phyloP scores from a whole-genome alignment of 2,113 vertebrate species.

The Pterocles burchelli region DNA sequence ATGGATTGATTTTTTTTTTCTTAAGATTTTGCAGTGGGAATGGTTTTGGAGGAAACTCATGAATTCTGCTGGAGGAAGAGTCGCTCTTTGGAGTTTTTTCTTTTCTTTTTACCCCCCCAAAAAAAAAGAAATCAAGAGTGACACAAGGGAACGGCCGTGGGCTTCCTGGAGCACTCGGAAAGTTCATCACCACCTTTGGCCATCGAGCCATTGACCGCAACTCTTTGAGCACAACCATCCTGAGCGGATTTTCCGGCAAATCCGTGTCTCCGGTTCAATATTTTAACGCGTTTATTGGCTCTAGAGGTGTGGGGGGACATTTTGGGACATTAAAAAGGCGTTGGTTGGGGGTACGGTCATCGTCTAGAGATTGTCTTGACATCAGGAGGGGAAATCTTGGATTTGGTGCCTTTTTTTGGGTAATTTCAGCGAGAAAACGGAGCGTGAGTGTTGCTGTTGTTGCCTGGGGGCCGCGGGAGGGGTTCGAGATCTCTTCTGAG shows the following conservation, averaged over 20 bases:
- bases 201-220: too few species aligned
- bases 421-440: accelerated
- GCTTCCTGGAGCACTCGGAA: too few species aligned
- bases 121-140: too few species aligned
- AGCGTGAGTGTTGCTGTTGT: accelerated
- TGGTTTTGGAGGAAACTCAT: background rate
- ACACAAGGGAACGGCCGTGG: too few species aligned
- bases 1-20: background rate
- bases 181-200: too few species aligned
- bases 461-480: accelerated
- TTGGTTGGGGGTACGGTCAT: accelerated
- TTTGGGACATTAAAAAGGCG: too few species aligned
- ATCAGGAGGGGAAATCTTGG: accelerated
- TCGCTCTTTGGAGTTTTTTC: background rate
- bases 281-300: background rate
- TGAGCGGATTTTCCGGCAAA: too few species aligned
- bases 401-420: background rate
- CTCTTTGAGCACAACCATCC: too few species aligned
- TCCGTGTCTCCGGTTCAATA: too few species aligned
- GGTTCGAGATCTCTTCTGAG: background rate
- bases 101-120: too few species aligned
- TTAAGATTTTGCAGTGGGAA: too few species aligned
- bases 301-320: too few species aligned
- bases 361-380: background rate
- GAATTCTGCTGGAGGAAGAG: background rate